These are phyloP conservation scores for Cecidostiba fungosa DNA, from an alignment of 2,888 invertebrate species.

Conservation along the genomic window DNA sequence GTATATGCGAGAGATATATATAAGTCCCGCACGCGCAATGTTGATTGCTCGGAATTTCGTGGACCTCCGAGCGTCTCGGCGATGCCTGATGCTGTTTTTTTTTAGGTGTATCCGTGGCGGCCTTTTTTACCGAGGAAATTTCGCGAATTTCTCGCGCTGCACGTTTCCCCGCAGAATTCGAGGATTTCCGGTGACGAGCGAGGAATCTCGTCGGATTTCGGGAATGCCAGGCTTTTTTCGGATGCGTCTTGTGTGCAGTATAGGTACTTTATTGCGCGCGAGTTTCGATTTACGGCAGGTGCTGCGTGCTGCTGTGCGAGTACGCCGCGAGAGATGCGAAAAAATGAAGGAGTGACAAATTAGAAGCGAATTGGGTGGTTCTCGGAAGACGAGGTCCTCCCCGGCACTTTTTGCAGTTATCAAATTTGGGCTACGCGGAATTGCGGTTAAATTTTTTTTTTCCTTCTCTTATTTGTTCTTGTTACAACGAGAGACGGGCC, in stretches of 20 bases:
- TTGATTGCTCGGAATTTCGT: slow-evolving; percentile 73
- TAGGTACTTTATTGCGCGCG: slow-evolving; percentile 26
- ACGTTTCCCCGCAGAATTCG: not conserved
- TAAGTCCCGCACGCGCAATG: slow-evolving; percentile 69
- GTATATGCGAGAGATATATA: not conserved
- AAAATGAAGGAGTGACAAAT: slow-evolving; percentile 47
- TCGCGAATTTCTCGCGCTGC: slow-evolving; percentile 31
- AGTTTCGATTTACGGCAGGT: not conserved
- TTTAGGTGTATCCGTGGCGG: not conserved
- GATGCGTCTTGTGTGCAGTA: not conserved
- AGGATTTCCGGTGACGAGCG: slow-evolving; percentile 2
- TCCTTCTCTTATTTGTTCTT: not conserved
- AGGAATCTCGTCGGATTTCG: slow-evolving; percentile 1
- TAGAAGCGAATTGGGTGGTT: slow-evolving; percentile 40
- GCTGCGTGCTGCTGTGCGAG: not conserved
- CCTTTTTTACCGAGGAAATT: slow-evolving; percentile 19
- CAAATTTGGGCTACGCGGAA: slow-evolving; percentile 44
- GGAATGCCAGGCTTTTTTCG: slow-evolving; percentile 12
- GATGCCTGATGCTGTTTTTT: not conserved
- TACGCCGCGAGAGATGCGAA: not conserved
- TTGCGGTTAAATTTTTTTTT: not conserved
- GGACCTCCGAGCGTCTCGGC: not conserved
- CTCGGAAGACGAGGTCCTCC: not conserved
- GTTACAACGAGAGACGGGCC: not conserved
- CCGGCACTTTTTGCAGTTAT: slow-evolving; percentile 25